A percentile compares a stretch with the other conserved stretches of the same genome.
Evolutionary conservation across 2,113 vertebrate species (phyloP).

Genomic region (Epinephelus lanceolatus): DNA sequence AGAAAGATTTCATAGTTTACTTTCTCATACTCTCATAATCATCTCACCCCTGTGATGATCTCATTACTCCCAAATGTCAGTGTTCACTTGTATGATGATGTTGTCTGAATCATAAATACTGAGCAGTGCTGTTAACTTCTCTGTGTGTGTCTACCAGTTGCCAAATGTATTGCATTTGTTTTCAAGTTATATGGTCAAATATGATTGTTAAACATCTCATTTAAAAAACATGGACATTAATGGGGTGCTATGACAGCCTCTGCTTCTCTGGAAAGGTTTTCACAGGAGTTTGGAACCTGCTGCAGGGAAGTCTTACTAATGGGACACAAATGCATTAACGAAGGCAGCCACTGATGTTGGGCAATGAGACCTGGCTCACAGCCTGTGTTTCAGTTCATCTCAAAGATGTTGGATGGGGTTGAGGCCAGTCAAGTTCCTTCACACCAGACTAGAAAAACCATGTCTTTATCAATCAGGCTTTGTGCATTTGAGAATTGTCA

Average conservation of each 20-base stretch:
- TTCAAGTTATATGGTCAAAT: neutral
- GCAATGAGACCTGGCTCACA: neutral
- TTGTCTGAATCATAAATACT: neutral
- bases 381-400: neutral
- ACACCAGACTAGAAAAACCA: too few species aligned
- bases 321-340: too few species aligned
- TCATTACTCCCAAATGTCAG: constrained; percentile 2
- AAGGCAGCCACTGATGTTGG: neutral
- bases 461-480: neutral
- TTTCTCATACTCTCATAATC: neutral
- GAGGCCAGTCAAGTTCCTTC: too few species aligned
- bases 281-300: neutral
- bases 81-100: neutral
- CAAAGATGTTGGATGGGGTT: neutral
- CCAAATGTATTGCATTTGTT: neutral
- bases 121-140: neutral
- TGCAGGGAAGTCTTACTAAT: too few species aligned
- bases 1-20: neutral
- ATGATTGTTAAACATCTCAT: neutral
- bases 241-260: neutral
- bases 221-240: neutral
- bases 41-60: neutral
- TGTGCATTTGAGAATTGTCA: neutral
- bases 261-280: neutral
- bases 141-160: neutral